Evolutionary conservation across 2,113 vertebrate genomes (phyloP), one percentile per base, ranked within the genome.

Genomic region (Chaetodon auriga): DNA sequence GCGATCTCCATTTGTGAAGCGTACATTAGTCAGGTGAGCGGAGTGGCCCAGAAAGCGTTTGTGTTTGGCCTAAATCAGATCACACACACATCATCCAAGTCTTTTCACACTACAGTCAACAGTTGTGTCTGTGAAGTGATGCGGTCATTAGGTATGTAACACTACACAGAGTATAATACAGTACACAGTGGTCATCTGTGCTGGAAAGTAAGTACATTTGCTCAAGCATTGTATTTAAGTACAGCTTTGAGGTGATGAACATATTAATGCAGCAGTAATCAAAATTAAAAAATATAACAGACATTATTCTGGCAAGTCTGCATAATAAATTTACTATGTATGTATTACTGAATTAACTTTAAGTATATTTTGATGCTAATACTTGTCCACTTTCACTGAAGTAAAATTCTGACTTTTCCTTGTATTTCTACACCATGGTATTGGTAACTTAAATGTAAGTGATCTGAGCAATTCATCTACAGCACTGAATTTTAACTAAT

Each of bases 11-110:
- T 95, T 97, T 35, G 97, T 97, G 94, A 99, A 99, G 38, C 98
- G 97, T 55, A 98, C 93, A 49, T 98, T 99, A 13, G 98, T 98
- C 95, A 99, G 90, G 61, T 99, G 98, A 86, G 97, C 96, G 21
- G 98, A 99, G 74, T 99, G 98, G 76, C 98, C 98, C 87, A 99
- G 93, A 95, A 98, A 99, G 71, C 98, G 95, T 86, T 98, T 99
- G 94, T 99, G 97, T 96, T 99, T 99, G 92, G 97, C 97, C 98
- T 99, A 18, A 91, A 85, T 86, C 25, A 87, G n/a, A 90, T 58
- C 3, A 79, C 30, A 80, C 4, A 5, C 25, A 55, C 45, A 41
- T 61, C 21, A 83, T 53, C 14, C 9, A 78, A 46, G 38, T 19
- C 36, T 55, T 41, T 62, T 62, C 3, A 76, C 60, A 76, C 14